These are phyloP conservation scores for Gymnarchus niloticus DNA, from an alignment of 2,113 vertebrate species.

Conservation along the genomic window DNA sequence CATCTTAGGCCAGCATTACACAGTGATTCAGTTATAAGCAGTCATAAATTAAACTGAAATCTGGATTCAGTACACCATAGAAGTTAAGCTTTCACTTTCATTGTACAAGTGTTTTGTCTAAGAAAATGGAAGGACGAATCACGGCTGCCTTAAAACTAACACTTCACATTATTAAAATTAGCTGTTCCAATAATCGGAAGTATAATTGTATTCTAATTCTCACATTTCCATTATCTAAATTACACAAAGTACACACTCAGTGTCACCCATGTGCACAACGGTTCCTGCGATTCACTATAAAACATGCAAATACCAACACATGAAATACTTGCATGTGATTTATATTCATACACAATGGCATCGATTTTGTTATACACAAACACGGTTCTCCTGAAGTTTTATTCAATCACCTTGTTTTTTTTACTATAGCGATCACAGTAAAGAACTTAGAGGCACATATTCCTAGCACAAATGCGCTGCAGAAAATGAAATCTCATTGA, in stretches of 20 bases:
- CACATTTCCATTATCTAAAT: neutral
- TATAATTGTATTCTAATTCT: no score
- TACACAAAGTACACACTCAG: no score
- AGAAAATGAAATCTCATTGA: neutral
- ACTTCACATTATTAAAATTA: neutral
- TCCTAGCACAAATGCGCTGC: neutral
- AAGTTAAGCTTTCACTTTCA: neutral
- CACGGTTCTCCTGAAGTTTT: neutral
- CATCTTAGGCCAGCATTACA: neutral
- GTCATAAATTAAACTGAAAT: neutral
- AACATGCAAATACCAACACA: neutral
- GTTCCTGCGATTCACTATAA: no score
- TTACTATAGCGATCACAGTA: neutral
- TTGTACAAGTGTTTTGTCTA: neutral
- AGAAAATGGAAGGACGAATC: neutral
- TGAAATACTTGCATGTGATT: neutral
- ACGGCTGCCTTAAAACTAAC: neutral
- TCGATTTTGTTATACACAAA: neutral
- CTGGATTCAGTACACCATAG: neutral
- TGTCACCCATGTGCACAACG: no score
- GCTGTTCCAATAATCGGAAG: neutral
- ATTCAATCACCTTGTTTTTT: neutral
- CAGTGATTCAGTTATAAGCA: neutral
- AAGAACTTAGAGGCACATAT: neutral
- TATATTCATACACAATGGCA: neutral